Percentiles rank a stretch among this genome's conserved stretches.
phyloP scores from a whole-genome alignment of 2,797 vertebrate species.

The Percopsis omiscomaycus region DNA sequence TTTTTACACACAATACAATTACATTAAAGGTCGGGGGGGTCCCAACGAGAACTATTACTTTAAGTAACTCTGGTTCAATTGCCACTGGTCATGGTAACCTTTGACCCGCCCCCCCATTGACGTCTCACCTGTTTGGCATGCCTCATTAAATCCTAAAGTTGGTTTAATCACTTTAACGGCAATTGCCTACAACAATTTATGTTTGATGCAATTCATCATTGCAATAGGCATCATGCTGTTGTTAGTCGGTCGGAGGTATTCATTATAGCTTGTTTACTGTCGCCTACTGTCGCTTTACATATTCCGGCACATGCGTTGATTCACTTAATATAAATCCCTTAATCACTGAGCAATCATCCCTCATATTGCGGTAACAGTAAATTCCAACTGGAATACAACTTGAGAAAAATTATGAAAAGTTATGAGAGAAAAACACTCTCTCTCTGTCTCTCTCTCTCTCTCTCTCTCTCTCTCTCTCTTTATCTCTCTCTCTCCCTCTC shows the following conservation, averaged over 20 bases:
- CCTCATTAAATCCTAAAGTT: conserved; percentile 45
- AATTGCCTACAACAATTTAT: conserved; percentile 41
- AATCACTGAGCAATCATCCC: conserved; percentile 11
- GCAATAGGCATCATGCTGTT: conserved; percentile 25
- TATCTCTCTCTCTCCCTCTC: no score
- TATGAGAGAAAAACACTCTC: no score
- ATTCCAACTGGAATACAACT: no score
- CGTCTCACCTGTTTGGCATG: conserved; percentile 29
- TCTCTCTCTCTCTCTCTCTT: no score
- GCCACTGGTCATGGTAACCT: conserved; percentile 37
- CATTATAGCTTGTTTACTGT: conserved; percentile 31
- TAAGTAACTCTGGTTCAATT: conserved; percentile 25
- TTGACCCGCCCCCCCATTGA: conserved; percentile 37
- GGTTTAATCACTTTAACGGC: conserved; percentile 54
- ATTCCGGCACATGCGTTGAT: not conserved
- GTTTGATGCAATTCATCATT: conserved; percentile 47
- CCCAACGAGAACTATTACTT: no score
- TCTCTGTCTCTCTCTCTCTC: no score
- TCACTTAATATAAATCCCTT: not conserved
- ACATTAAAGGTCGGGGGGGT: not conserved
- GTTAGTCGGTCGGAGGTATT: conserved; percentile 32
- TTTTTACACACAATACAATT: not conserved
- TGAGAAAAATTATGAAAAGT: no score
- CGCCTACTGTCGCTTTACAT: conserved; percentile 21
- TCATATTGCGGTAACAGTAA: no score